Evolutionary conservation across 2,113 vertebrate genomes (phyloP).

Genomic region (Callopanchax toddi): DNA sequence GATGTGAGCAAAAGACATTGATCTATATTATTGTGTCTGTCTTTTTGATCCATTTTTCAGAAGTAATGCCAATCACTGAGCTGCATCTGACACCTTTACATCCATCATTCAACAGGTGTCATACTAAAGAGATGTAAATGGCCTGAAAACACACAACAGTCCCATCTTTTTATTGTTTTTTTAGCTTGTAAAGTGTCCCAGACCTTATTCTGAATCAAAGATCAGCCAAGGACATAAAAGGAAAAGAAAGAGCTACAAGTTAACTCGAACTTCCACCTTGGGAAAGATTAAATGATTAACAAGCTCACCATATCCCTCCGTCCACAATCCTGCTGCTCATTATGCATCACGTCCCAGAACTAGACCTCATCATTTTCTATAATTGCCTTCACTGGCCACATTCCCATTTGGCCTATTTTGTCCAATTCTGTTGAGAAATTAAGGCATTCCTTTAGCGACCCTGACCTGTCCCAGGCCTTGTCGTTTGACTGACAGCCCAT

Average conservation of each 20-base stretch:
- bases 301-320: conserved; percentile 22
- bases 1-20: no score
- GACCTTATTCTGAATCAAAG: conserved; percentile 11
- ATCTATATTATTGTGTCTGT: no score
- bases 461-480: conserved; percentile 69
- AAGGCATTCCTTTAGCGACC: conserved; percentile 66
- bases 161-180: background rate
- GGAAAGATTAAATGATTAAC: conserved; percentile 63
- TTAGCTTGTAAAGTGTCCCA: conserved; percentile 1
- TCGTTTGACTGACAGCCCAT: conserved; percentile 74
- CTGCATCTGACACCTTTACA: no score
- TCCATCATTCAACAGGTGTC: conserved; percentile 35
- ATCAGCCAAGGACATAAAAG: background rate
- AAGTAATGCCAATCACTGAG: no score
- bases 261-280: conserved; percentile 38
- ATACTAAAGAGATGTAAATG: conserved; percentile 8
- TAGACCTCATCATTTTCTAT: conserved; percentile 67
- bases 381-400: conserved; percentile 62
- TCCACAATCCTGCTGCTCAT: conserved; percentile 42
- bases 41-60: no score
- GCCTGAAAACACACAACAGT: conserved; percentile 1
- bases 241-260: conserved; percentile 24
- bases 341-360: conserved; percentile 51
- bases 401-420: conserved; percentile 54
- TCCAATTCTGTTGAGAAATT: conserved; percentile 61